Evolutionary conservation across 2,888 invertebrate species (phyloP).

Genomic region (Maniola hyperantus): DNA sequence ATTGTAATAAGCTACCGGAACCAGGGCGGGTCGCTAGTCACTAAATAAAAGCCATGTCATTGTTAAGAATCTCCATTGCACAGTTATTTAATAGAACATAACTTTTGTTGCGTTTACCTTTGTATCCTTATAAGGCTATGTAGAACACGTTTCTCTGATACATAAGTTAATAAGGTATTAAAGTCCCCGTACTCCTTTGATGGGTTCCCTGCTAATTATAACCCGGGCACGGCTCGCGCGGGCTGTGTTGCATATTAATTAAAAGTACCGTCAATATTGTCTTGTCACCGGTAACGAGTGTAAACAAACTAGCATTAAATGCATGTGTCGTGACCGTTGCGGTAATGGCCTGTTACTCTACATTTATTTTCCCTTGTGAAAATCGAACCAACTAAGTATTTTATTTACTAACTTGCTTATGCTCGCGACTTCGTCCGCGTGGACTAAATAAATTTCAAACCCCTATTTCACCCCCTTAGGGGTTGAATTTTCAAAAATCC

Average conservation of each 20-base stretch:
- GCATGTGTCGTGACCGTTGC: slow-evolving; percentile 22
- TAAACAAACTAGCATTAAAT: slow-evolving; percentile 29
- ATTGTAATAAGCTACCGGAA: no score
- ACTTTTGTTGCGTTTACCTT: neutral
- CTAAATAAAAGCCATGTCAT: no score
- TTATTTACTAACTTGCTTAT: no score
- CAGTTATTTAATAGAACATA: neutral
- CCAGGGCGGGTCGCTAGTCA: no score
- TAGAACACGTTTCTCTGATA: slow-evolving; percentile 57
- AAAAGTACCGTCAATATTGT: slow-evolving; percentile 56
- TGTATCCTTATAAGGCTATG: slow-evolving; percentile 26
- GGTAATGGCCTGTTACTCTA: slow-evolving; percentile 12
- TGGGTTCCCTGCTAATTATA: slow-evolving; percentile 56
- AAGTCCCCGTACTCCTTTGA: slow-evolving; percentile 43
- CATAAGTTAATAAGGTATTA: slow-evolving; percentile 52
- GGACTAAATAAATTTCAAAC: no score
- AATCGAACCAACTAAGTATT: neutral
- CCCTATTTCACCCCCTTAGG: no score
- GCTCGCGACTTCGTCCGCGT: no score
- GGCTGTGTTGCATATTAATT: slow-evolving; percentile 57
- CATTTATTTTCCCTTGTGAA: slow-evolving; percentile 5
- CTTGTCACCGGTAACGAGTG: slow-evolving; percentile 28
- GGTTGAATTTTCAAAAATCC: no score
- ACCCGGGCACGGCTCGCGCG: slow-evolving; percentile 51
- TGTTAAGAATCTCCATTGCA: neutral